Base-by-base conservation (phyloP, 53 echinoderm and acorn worm species). In the Arbacia lixula region DNA sequence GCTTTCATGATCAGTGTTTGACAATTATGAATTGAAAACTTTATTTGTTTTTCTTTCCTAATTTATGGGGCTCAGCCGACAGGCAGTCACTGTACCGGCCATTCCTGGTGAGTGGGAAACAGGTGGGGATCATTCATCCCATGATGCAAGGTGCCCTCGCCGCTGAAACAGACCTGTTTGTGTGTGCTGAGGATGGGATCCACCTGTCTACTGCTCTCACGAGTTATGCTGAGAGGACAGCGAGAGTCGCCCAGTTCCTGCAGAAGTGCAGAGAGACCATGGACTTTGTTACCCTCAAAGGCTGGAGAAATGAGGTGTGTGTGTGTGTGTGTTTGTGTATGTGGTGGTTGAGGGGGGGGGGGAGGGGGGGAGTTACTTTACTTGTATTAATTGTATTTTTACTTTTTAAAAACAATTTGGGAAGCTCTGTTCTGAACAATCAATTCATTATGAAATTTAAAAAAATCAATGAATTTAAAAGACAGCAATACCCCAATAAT, bases 291-390 rank as follows among this genome's bases (percentile, higher is more conserved):
- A 74, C 86, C 3, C 53, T 94, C 21, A 41, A 66, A 58, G 94
- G 94, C 20, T 94, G 94, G 94, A 75, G 94, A 12, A 68, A 94
- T 89, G 94, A 94, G 94, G 94, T 94, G 20, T 55, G 36, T 36
- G 43, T 29, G 14, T 43, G 10, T 12, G 37, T 40, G 4, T 20
- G n/a, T 17, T 57, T 57, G 14, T 57, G 57, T 0, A n/a, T n/a
- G n/a, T n/a, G n/a, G n/a, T n/a, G n/a, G n/a, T n/a, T n/a, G n/a
- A n/a, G n/a, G n/a, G n/a, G n/a, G n/a, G n/a, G n/a, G n/a, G n/a
- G n/a, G n/a, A n/a, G n/a, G n/a, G n/a, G n/a, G n/a, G n/a, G n/a
- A n/a, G n/a, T n/a, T n/a, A n/a, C n/a, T n/a, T n/a, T n/a, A n/a
- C n/a, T n/a, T n/a, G n/a, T n/a, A n/a, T n/a, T n/a, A n/a, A n/a